A percentile compares a stretch with the other conserved stretches of the same genome.
phyloP scores from a whole-genome alignment of 2,888 invertebrate species.

The Troglohyphantes excavatus region DNA sequence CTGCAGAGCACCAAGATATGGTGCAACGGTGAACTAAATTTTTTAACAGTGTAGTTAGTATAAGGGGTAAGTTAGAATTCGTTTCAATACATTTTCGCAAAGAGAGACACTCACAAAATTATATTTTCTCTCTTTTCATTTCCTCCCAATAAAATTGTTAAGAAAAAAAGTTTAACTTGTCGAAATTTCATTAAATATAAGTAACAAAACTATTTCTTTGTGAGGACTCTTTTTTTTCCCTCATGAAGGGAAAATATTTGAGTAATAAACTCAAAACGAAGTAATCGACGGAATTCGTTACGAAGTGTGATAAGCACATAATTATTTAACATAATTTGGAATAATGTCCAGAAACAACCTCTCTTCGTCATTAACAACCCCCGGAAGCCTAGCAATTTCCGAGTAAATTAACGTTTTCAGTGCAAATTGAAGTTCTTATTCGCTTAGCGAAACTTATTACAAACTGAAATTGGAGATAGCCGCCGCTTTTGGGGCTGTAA shows the following conservation, averaged over 20 bases:
- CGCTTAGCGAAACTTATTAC: slow-evolving; percentile 19
- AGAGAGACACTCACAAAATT: no score
- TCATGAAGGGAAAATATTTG: not conserved
- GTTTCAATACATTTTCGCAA: no score
- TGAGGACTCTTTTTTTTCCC: not conserved
- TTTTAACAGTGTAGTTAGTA: no score
- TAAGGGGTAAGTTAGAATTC: no score
- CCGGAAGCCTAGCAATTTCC: slow-evolving; percentile 33
- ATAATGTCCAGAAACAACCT: slow-evolving; percentile 27
- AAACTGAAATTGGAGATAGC: slow-evolving; percentile 15
- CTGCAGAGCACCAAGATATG: no score
- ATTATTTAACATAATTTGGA: slow-evolving; percentile 44
- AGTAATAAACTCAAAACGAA: not conserved
- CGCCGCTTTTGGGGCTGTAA: slow-evolving; percentile 2
- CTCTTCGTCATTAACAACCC: not conserved
- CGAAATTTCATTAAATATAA: no score
- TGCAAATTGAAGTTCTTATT: slow-evolving; percentile 28
- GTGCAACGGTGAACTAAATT: no score
- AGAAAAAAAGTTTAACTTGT: no score
- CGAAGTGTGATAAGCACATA: slow-evolving; percentile 27
- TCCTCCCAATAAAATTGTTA: no score
- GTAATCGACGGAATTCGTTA: slow-evolving; percentile 10
- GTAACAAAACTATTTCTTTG: no score
- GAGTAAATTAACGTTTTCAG: slow-evolving; percentile 7
- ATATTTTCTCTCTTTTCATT: no score